A percentile compares a stretch with the other conserved stretches of the same genome.
phyloP scores from a whole-genome alignment of 1,140 invertebrate genomes.

The Panagrolaimus sp. region DNA sequence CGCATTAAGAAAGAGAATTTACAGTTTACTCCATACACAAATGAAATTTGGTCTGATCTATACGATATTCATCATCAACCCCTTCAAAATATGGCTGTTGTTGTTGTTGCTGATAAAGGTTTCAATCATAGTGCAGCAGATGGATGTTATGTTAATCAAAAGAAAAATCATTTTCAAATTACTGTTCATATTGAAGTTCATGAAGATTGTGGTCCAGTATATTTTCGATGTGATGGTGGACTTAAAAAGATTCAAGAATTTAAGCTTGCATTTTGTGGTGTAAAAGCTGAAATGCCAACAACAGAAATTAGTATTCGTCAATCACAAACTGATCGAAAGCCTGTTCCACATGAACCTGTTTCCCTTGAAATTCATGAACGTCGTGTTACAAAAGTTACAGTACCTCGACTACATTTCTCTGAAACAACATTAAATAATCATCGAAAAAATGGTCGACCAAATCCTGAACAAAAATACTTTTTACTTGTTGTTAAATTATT shows the following conservation, averaged over 20 bases:
- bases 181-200: constrained; percentile 61
- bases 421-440: constrained; percentile 98
- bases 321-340: constrained; percentile 92
- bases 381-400: constrained; percentile 70
- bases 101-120: constrained; percentile 58
- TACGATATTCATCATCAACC: constrained; percentile 38
- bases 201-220: constrained; percentile 21
- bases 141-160: constrained; percentile 98
- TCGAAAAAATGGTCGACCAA: constrained; percentile 94
- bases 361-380: constrained; percentile 72
- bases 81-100: constrained; percentile 35
- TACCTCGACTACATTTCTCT: constrained; percentile 89
- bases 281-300: constrained; percentile 88
- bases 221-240: constrained; percentile 11
- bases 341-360: constrained; percentile 92
- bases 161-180: constrained; percentile 99
- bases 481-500: constrained; percentile 81
- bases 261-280: constrained; percentile 90
- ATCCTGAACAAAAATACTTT: constrained; percentile 93
- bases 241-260: constrained; percentile 63
- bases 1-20: too few species aligned
- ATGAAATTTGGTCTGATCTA: constrained; percentile 43
- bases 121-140: constrained; percentile 64
- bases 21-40: constrained; percentile 40
- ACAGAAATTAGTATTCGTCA: constrained; percentile 93